phyloP scores from a whole-genome alignment of 2,113 vertebrate species.

The Lota lota region DNA sequence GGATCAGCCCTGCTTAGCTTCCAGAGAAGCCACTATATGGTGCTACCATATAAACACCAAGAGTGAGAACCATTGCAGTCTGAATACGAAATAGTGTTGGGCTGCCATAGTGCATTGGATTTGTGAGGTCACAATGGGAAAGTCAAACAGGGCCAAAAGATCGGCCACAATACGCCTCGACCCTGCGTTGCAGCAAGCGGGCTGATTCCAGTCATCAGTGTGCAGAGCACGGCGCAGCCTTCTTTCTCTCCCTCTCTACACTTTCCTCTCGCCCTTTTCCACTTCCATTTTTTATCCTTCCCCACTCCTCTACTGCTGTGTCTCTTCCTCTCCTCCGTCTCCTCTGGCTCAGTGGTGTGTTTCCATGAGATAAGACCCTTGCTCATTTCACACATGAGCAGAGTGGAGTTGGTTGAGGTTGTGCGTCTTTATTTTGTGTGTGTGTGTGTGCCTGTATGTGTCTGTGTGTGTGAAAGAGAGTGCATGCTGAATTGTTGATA shows the following conservation, averaged over 20 bases:
- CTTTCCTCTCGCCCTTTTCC: conserved; percentile 9
- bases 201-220: conserved; percentile 51
- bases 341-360: conserved; percentile 80
- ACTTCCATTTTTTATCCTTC: conserved; percentile 13
- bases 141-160: too few relatives aligned
- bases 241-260: conserved; percentile 7
- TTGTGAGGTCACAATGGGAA: too few relatives aligned
- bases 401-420: conserved; percentile 59
- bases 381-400: conserved; percentile 81
- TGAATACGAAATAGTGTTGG: too few relatives aligned
- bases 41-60: too few relatives aligned
- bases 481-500: conserved; percentile 15
- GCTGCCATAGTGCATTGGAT: too few relatives aligned
- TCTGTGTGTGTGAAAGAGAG: conserved; percentile 10
- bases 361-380: conserved; percentile 79
- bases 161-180: too few relatives aligned
- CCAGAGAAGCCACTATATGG: too few relatives aligned
- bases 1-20: too few relatives aligned
- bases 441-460: conserved; percentile 15
- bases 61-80: too few relatives aligned
- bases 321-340: conserved; percentile 63
- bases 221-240: conserved; percentile 46
- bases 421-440: not conserved
- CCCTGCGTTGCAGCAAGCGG: conserved; percentile 17
- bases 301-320: conserved; percentile 39